A percentile compares a stretch with the other conserved stretches of the same genome.
Evolutionary conservation across 2,113 vertebrate species (phyloP).

Genomic region (Burhinus oedicnemus): DNA sequence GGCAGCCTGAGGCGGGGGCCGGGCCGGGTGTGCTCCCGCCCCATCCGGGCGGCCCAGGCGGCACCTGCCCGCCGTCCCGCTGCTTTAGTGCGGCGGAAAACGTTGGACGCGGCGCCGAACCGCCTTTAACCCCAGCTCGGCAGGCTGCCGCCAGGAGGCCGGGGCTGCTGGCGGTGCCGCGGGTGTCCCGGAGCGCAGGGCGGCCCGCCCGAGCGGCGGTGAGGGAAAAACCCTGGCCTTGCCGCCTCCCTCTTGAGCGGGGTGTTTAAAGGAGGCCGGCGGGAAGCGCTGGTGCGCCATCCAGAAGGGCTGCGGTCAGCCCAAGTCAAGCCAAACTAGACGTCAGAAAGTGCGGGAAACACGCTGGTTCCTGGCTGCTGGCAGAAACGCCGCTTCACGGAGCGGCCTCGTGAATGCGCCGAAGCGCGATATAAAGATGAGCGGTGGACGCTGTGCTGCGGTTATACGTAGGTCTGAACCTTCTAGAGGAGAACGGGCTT

Average conservation of each 20-base stretch:
- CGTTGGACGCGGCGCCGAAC: not conserved
- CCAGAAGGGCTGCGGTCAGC: not conserved
- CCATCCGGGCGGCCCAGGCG: too few relatives aligned
- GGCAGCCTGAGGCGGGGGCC: not conserved
- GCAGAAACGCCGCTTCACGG: not conserved
- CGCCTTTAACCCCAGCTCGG: not conserved
- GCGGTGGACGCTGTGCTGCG: too few relatives aligned
- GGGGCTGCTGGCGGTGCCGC: not conserved
- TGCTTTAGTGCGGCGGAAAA: too few relatives aligned
- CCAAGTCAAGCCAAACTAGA: too few relatives aligned
- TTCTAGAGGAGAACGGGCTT: too few relatives aligned
- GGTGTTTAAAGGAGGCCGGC: not conserved
- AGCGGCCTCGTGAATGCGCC: not conserved
- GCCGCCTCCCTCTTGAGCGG: not conserved
- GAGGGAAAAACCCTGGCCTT: not conserved
- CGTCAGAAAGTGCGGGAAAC: not conserved
- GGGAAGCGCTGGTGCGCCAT: not conserved
- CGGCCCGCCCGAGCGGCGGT: too few relatives aligned
- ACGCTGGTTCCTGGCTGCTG: not conserved
- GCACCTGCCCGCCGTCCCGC: not conserved
- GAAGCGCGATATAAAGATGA: not conserved
- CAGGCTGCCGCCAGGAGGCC: not conserved
- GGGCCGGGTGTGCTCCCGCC: not conserved
- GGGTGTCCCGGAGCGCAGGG: too few relatives aligned
- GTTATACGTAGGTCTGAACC: too few relatives aligned